A percentile compares a stretch with the other conserved stretches of the same genome.
Conservation (phyloP, 2,113 vertebrate genomes). For the Pedionomus torquatus region DNA sequence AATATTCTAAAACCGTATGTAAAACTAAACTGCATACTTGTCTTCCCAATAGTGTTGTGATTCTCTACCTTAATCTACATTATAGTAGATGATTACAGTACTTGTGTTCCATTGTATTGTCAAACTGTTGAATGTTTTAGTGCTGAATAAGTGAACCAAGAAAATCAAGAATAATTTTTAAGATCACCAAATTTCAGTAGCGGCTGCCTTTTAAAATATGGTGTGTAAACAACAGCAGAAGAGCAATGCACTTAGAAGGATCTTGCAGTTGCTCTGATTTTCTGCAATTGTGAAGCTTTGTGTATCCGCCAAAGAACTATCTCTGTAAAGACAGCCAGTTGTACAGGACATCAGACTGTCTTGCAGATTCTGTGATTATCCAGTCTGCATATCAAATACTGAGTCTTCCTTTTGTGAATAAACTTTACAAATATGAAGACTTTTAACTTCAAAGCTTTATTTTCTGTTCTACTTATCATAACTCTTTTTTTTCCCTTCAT, state of each 20-base stretch:
- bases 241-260: neutral
- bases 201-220: neutral
- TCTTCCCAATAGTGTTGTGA: neutral
- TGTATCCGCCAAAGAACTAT: neutral
- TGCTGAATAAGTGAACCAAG: neutral
- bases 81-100: neutral
- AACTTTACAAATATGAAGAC: neutral
- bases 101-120: neutral
- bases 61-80: neutral
- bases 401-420: constrained; percentile 6
- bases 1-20: neutral
- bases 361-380: neutral
- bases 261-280: neutral
- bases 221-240: neutral
- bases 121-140: neutral
- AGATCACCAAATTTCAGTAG: neutral
- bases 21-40: neutral
- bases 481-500: constrained; percentile 34
- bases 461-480: neutral
- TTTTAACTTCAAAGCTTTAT: constrained; percentile 50
- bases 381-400: neutral
- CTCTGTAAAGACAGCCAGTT: neutral
- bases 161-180: neutral
- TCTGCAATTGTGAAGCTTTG: neutral
- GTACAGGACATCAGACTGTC: neutral